Conservation (phyloP, 2,888 invertebrate genomes). For the Diarsia brunnea region DNA sequence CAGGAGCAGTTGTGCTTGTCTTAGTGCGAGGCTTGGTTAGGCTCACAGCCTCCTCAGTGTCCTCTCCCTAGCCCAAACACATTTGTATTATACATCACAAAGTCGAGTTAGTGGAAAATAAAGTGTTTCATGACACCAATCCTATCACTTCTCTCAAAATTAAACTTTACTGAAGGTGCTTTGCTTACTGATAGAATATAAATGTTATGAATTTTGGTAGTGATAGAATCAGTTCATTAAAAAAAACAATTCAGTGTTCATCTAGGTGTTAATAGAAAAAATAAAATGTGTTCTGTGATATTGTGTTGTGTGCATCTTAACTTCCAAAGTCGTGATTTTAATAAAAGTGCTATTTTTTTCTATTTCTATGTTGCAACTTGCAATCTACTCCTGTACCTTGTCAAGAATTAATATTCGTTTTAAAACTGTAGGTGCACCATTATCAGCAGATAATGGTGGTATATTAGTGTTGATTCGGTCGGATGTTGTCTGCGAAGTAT, state of each 20-base stretch:
- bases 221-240: slow-evolving; percentile 44
- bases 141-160: slow-evolving; percentile 30
- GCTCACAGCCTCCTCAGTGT: slow-evolving; percentile 88
- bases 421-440: slow-evolving; percentile 72
- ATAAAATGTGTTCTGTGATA: slow-evolving; percentile 50
- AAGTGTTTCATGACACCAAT: slow-evolving; percentile 26
- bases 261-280: slow-evolving; percentile 51
- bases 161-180: neutral
- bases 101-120: slow-evolving; percentile 59
- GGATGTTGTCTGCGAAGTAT: slow-evolving; percentile 79
- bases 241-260: slow-evolving; percentile 39
- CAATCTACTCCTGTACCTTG: slow-evolving; percentile 78
- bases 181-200: neutral
- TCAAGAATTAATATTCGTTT: slow-evolving; percentile 80
- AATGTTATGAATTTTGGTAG: neutral
- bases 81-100: slow-evolving; percentile 68
- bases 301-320: slow-evolving; percentile 49
- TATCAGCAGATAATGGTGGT: slow-evolving; percentile 65
- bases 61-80: slow-evolving; percentile 84
- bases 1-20: slow-evolving; percentile 88
- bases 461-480: slow-evolving; percentile 74
- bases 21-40: slow-evolving; percentile 87
- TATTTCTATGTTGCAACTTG: slow-evolving; percentile 53
- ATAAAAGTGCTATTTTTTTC: slow-evolving; percentile 38
- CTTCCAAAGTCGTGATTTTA: slow-evolving; percentile 52